Conservation (phyloP, 2,797 vertebrate genomes). For the Spheniscus humboldti region DNA sequence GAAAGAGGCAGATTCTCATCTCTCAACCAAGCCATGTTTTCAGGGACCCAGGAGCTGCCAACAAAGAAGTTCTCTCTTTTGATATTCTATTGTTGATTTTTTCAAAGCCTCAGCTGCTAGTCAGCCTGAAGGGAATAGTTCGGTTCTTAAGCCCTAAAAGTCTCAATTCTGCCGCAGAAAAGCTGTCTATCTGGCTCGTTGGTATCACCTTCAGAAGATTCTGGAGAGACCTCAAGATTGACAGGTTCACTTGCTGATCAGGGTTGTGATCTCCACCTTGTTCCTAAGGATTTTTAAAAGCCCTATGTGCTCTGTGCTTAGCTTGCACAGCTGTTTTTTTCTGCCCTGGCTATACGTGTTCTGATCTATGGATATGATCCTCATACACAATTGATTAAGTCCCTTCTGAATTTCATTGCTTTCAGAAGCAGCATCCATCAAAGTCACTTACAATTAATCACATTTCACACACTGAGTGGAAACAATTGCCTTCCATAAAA, state of each 20-base stretch:
- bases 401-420: background rate
- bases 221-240: background rate
- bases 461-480: background rate
- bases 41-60: background rate
- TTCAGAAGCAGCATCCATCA: background rate
- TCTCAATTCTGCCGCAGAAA: background rate
- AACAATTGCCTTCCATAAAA: background rate
- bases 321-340: background rate
- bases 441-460: constrained; percentile 12
- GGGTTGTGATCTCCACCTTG: constrained; percentile 8
- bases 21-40: background rate
- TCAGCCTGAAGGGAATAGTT: constrained; percentile 19
- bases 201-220: constrained; percentile 36
- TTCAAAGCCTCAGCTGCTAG: constrained; percentile 23
- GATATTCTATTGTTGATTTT: constrained; percentile 42
- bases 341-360: background rate
- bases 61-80: constrained; percentile 33
- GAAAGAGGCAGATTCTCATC: background rate
- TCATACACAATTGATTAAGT: background rate
- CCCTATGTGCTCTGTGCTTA: background rate
- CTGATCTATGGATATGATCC: background rate
- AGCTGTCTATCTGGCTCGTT: background rate
- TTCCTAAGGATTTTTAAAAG: constrained; percentile 23
- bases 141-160: constrained; percentile 4
- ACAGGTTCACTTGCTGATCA: background rate